phyloP scores from a whole-genome alignment of 2,113 vertebrate species.

The Plecotus auritus region DNA sequence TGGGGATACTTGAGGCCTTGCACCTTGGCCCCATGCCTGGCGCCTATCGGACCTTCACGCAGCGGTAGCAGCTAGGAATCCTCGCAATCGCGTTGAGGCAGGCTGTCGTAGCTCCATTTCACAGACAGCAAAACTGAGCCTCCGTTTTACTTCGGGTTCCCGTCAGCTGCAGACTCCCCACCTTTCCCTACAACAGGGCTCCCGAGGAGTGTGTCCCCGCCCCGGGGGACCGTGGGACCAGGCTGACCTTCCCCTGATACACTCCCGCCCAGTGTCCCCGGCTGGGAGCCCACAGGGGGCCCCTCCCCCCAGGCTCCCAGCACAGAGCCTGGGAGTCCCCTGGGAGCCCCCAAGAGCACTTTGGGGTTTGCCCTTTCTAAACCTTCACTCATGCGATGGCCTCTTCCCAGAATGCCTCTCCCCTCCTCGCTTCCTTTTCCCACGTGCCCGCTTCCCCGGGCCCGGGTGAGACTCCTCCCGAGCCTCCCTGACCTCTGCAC shows the following conservation, averaged over 20 bases:
- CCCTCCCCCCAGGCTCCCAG: too few relatives aligned
- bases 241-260: not conserved
- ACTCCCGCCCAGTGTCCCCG: fast-evolving
- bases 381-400: not conserved
- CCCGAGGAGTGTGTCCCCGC: not conserved
- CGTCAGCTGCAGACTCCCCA: not conserved
- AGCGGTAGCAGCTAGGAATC: not conserved
- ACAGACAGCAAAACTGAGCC: not conserved
- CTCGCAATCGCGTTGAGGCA: fast-evolving
- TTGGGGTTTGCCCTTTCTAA: not conserved
- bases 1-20: not conserved
- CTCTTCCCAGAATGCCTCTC: not conserved
- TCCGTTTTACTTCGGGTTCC: too few relatives aligned
- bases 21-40: fast-evolving
- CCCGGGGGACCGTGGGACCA: fast-evolving
- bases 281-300: not conserved
- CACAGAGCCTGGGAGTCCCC: not conserved
- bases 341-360: not conserved
- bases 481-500: not conserved
- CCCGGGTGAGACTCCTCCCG: not conserved
- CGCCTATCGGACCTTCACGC: not conserved
- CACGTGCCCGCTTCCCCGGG: too few relatives aligned
- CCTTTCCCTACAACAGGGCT: not conserved
- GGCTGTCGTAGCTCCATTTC: not conserved
- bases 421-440: not conserved